phyloP scores from a whole-genome alignment of 2,888 invertebrate genomes.

The Amiota mariae region DNA sequence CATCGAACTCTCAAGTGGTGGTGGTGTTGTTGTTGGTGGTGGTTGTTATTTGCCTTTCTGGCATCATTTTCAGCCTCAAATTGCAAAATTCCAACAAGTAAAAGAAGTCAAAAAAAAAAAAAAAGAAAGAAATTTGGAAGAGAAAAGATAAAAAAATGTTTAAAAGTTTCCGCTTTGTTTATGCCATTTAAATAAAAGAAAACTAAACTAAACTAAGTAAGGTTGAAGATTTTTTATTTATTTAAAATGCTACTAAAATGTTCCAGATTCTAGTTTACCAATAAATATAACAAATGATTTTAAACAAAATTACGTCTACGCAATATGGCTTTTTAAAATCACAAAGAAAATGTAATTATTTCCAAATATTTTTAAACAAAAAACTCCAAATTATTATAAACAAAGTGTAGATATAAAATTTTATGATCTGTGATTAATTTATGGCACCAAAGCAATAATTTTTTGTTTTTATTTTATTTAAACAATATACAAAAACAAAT shows the following conservation, averaged over 20 bases:
- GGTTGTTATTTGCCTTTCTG: conserved; percentile 36
- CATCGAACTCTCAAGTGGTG: not conserved
- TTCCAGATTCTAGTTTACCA: not conserved
- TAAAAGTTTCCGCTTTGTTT: conserved; percentile 57
- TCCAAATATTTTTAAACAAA: not conserved
- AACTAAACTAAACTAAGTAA: conserved; percentile 39
- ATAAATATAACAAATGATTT: conserved; percentile 13
- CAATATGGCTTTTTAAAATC: not conserved
- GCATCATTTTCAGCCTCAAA: conserved; percentile 52
- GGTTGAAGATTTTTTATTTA: conserved; percentile 60
- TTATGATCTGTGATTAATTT: too few relatives aligned
- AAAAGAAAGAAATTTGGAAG: too few relatives aligned
- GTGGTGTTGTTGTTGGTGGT: too few relatives aligned
- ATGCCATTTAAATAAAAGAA: not conserved
- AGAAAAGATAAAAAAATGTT: conserved; percentile 45
- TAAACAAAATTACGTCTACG: conserved; percentile 1
- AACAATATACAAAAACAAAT: too few relatives aligned
- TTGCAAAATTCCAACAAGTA: not conserved
- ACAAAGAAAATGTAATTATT: not conserved
- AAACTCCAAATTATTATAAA: too few relatives aligned
- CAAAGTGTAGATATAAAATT: too few relatives aligned
- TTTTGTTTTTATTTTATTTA: too few relatives aligned
- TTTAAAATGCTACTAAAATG: not conserved
- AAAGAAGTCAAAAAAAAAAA: not conserved
- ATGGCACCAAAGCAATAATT: too few relatives aligned